A percentile compares a stretch with the other conserved stretches of the same genome.
phyloP scores from a whole-genome alignment of 2,113 vertebrate species.

The Ammodytes marinus region DNA sequence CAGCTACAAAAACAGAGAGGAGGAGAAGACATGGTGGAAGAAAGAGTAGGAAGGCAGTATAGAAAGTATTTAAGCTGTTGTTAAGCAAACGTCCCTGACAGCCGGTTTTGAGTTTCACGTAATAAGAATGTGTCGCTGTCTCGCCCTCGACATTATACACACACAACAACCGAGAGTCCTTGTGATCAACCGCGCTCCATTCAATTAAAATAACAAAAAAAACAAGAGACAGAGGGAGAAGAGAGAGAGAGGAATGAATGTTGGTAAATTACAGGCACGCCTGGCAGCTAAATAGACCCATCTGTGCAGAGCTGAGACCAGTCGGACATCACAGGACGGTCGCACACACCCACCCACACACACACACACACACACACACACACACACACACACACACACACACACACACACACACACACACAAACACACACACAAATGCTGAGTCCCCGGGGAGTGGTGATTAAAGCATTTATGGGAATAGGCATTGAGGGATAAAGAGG shows the following conservation, averaged over 20 bases:
- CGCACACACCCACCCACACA: slow-evolving; percentile 56
- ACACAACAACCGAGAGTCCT: slow-evolving; percentile 11
- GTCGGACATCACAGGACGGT: slow-evolving; percentile 80
- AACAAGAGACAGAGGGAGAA: slow-evolving; percentile 41
- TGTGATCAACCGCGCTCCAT: slow-evolving; percentile 33
- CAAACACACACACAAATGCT: slow-evolving; percentile 64
- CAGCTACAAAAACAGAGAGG: slow-evolving; percentile 22
- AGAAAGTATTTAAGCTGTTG: slow-evolving; percentile 30
- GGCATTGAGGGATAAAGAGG: slow-evolving; percentile 83
- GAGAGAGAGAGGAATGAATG: slow-evolving; percentile 61
- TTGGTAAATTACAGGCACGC: slow-evolving; percentile 80
- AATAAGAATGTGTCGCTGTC: slow-evolving; percentile 23
- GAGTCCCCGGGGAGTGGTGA: slow-evolving; percentile 76
- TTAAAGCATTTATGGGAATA: slow-evolving; percentile 84
- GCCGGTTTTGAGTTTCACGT: slow-evolving; percentile 38
- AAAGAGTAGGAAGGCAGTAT: not conserved
- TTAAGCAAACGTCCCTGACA: slow-evolving; percentile 49
- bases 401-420: slow-evolving; percentile 52
- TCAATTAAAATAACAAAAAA: slow-evolving; percentile 70
- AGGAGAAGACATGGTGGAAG: not conserved
- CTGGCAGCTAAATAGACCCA: slow-evolving; percentile 84
- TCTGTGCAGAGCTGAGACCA: slow-evolving; percentile 80
- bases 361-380: slow-evolving; percentile 54
- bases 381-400: slow-evolving; percentile 50
- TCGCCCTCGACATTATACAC: slow-evolving; percentile 7